Base-by-base conservation (phyloP, 2,888 invertebrate species). In the Epirrita christyi region DNA sequence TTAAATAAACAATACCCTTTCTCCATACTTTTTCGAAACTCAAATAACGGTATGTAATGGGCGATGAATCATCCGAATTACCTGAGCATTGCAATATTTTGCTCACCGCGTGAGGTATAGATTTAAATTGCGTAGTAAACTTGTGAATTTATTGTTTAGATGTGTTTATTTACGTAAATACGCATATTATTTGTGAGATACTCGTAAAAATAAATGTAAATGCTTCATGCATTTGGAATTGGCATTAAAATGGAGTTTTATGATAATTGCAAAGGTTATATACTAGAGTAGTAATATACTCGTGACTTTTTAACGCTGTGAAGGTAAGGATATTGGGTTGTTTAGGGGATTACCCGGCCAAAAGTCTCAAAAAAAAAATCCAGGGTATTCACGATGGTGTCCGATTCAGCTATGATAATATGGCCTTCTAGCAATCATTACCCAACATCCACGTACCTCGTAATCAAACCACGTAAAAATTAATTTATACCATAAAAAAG, bases 1-100 rank as follows among this genome's bases (percentile, higher is more conserved):
- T 55, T 55, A 34, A 49, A 59, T 55, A 59, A 62, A 47, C 62
- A 59, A 51, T 49, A 51, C 47, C 51, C 50, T 47, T 61, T 63
- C 49, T 67, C 61, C 66, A 71, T 74, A 75, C 73, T 72, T 76
- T 76, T 76, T 69, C 66, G 63, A 65, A 80, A 77, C 76, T 79
- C 78, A 78, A 83, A 85, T 84, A 84, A 80, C 78, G 76, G 54
- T 54, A 51, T 66, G 70, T 83, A 84, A 85, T 85, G 83, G 85
- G 67, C 72, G 73, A 83, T 85, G 74, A 82, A 82, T 85, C 85
- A 83, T 71, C 70, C 55, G 71, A 83, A 83, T 83, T 76, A 83
- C 84, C 78, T 68, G 77, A 81, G 78, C 77, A 81, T 80, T 78
- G 78, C 81, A 70, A 74, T 80, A 76, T 75, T 80, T 80, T 78